Conservation (phyloP, 2,888 invertebrate species). For the Cabera pusaria region DNA sequence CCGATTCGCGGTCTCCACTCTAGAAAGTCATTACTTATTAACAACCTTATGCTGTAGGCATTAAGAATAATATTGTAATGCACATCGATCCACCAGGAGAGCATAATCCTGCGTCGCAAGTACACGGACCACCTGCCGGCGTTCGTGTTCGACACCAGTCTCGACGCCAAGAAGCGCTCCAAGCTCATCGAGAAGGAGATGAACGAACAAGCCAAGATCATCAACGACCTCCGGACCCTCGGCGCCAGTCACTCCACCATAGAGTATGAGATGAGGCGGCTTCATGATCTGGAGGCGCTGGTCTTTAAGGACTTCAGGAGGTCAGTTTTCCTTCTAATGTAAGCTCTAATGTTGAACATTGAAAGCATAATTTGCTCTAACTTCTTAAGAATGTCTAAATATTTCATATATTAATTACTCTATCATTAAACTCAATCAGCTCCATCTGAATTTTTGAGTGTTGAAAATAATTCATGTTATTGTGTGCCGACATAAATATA, state of each 20-base stretch:
- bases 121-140: slow-evolving; percentile 91
- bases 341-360: too few species aligned
- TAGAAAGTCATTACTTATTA: too few species aligned
- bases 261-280: slow-evolving; percentile 94
- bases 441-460: too few species aligned
- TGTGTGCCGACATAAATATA: too few species aligned
- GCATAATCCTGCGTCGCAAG: slow-evolving; percentile 86
- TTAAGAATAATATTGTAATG: too few species aligned
- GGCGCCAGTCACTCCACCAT: slow-evolving; percentile 96
- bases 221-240: slow-evolving; percentile 93
- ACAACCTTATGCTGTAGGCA: too few species aligned
- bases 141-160: slow-evolving; percentile 91
- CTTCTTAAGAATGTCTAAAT: too few species aligned
- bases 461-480: too few species aligned
- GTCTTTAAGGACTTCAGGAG: slow-evolving; percentile 96
- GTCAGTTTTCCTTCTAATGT: slow-evolving; percentile 65
- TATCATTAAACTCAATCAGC: too few species aligned
- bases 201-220: slow-evolving; percentile 98
- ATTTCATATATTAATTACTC: too few species aligned
- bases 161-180: slow-evolving; percentile 93
- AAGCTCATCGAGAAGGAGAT: slow-evolving; percentile 97
- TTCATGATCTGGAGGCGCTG: slow-evolving; percentile 96
- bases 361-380: too few species aligned
- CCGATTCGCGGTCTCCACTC: too few species aligned
- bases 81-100: slow-evolving; percentile 81